A percentile compares a stretch with the other conserved stretches of the same genome.
phyloP scores from a whole-genome alignment of 2,888 invertebrate species.

The Ectropis crepuscularia region DNA sequence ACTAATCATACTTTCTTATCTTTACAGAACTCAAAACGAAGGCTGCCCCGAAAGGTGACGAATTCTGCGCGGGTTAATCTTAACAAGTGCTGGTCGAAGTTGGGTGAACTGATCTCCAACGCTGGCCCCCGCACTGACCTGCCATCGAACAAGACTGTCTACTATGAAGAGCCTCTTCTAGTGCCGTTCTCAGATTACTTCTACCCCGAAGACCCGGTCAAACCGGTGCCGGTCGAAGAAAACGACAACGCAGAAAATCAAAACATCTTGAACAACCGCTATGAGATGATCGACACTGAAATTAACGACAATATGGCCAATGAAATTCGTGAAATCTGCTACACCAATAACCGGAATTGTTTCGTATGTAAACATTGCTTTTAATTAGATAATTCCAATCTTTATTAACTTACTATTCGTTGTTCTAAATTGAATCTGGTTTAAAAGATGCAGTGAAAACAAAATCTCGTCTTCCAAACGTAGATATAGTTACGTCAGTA shows the following conservation, averaged over 20 bases:
- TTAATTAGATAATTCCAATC: conserved; percentile 50
- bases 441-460: conserved; percentile 77
- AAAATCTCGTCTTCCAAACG: conserved; percentile 82
- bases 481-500: conserved; percentile 70
- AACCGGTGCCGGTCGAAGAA: conserved; percentile 72
- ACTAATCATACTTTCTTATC: conserved; percentile 47
- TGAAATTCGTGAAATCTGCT: conserved; percentile 84
- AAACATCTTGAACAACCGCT: conserved; percentile 74
- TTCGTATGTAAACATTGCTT: conserved; percentile 79
- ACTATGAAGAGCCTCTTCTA: conserved; percentile 72
- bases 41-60: conserved; percentile 83
- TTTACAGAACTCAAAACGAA: conserved; percentile 84
- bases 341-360: conserved; percentile 68
- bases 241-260: conserved; percentile 78
- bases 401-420: conserved; percentile 49
- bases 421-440: conserved; percentile 49
- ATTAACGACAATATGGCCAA: conserved; percentile 85
- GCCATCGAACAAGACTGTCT: conserved; percentile 79
- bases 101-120: conserved; percentile 84
- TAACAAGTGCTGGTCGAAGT: conserved; percentile 87
- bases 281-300: conserved; percentile 74
- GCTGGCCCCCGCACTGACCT: conserved; percentile 74
- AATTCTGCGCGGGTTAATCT: conserved; percentile 86
- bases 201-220: conserved; percentile 73
- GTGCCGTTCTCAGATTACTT: conserved; percentile 75